Conservation (phyloP, 2,797 vertebrate species). For the Thalassophryne amazonica region DNA sequence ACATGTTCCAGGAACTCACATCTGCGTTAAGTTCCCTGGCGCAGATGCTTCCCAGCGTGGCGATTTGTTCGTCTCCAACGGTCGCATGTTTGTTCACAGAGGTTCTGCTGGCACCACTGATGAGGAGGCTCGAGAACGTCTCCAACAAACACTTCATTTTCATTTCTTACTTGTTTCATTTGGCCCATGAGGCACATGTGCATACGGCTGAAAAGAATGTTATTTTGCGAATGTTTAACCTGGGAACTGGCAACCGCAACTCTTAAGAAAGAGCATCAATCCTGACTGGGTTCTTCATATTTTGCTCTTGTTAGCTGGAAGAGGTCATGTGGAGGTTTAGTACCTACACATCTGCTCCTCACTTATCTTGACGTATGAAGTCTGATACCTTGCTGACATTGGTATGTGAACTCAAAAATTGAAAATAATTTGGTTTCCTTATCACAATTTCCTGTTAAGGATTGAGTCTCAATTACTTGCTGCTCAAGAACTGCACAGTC, state of each 20-base stretch:
- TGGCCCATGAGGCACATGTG: slow-evolving; percentile 10
- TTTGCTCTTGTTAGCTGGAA: neutral
- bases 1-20: slow-evolving; percentile 56
- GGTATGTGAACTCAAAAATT: too few species aligned
- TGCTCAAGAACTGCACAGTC: too few species aligned
- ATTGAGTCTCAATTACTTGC: too few species aligned
- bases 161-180: slow-evolving; percentile 22
- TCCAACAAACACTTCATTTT: slow-evolving; percentile 31
- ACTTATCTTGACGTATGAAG: too few species aligned
- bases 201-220: neutral
- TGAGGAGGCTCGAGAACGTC: slow-evolving; percentile 6
- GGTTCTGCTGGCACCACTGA: slow-evolving; percentile 55
- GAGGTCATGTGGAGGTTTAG: slow-evolving; percentile 9
- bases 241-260: neutral
- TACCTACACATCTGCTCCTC: too few species aligned
- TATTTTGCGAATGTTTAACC: slow-evolving; percentile 5
- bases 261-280: slow-evolving; percentile 8
- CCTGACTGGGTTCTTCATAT: neutral
- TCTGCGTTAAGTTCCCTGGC: slow-evolving; percentile 56
- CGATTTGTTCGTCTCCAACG: slow-evolving; percentile 42
- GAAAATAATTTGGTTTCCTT: too few species aligned
- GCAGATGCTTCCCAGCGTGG: slow-evolving; percentile 43
- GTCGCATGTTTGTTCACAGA: slow-evolving; percentile 19
- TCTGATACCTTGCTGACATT: too few species aligned
- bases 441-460: too few species aligned